Percentiles rank a stretch among this genome's conserved stretches.
These are phyloP conservation scores for Otocyon megalotis DNA, from an alignment of 2,113 vertebrate species.

Conservation along the genomic window DNA sequence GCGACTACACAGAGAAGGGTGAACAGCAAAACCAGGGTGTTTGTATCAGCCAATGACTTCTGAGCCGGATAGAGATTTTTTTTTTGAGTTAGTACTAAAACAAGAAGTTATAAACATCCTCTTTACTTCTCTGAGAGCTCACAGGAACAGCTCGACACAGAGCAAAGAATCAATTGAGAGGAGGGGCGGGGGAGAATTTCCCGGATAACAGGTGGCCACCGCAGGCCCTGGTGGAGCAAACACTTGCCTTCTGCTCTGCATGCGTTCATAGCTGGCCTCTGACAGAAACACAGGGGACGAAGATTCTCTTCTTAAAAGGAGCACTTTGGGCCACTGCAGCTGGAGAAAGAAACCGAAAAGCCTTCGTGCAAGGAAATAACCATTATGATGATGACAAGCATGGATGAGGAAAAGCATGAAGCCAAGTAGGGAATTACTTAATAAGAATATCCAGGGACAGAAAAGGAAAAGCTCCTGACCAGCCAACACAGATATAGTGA, in stretches of 20 bases:
- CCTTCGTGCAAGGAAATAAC: neutral
- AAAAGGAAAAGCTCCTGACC: neutral
- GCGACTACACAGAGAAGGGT: neutral
- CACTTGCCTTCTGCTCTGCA: neutral
- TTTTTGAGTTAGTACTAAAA: neutral
- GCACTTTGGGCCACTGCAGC: conserved; percentile 1
- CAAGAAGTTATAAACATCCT: conserved; percentile 39
- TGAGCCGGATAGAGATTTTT: neutral
- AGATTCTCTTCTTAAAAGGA: neutral
- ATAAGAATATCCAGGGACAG: neutral
- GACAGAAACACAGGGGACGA: neutral
- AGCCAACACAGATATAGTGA: neutral
- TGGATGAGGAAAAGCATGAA: fast-evolving
- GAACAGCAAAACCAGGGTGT: neutral
- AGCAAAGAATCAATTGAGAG: neutral
- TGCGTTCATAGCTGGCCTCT: neutral
- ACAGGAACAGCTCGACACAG: neutral
- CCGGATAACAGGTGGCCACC: neutral
- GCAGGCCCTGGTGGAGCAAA: neutral
- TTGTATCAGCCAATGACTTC: neutral
- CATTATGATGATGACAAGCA: neutral
- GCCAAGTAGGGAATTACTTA: neutral
- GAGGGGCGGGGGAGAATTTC: neutral
- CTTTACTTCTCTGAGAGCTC: neutral
- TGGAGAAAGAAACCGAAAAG: neutral